Evolutionary conservation across 2,797 vertebrate genomes (phyloP).

Genomic region (Hippoglossus hippoglossus): DNA sequence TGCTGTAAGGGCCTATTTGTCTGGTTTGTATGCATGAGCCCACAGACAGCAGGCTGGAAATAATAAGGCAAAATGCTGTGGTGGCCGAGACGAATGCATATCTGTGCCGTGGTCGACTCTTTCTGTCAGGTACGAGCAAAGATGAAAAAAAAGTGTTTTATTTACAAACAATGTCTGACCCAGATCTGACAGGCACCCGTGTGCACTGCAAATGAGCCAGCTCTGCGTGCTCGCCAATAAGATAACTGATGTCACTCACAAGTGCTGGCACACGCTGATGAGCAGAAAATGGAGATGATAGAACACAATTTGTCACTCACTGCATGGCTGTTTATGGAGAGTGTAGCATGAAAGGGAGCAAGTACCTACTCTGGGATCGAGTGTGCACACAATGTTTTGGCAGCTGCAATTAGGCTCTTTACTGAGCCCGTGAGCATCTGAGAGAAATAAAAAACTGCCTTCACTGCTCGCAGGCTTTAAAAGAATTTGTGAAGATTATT

Average conservation of each 20-base stretch:
- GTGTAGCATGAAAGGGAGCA: constrained; percentile 48
- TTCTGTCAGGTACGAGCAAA: constrained; percentile 21
- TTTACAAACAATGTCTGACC: constrained; percentile 47
- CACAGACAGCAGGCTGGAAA: neutral
- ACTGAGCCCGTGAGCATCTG: constrained; percentile 13
- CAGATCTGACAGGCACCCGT: constrained; percentile 45
- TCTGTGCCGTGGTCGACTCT: neutral
- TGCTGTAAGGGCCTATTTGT: neutral
- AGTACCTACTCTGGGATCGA: constrained; percentile 46
- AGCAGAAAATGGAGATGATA: constrained; percentile 64
- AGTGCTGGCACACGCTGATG: constrained; percentile 46
- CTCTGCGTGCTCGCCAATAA: constrained; percentile 29
- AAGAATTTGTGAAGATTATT: constrained; percentile 34
- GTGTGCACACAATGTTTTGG: constrained; percentile 54
- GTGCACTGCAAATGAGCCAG: constrained; percentile 28
- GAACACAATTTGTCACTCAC: constrained; percentile 66
- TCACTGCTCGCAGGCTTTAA: constrained; percentile 22
- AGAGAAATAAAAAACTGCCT: constrained; percentile 14
- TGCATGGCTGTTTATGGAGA: constrained; percentile 48
- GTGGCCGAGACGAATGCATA: constrained; percentile 2
- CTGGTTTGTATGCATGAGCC: neutral
- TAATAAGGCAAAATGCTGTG: neutral
- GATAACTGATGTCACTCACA: constrained; percentile 48
- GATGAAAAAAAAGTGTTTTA: constrained; percentile 10
- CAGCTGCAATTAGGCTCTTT: constrained; percentile 58